A percentile compares a stretch with the other conserved stretches of the same genome.
Evolutionary conservation across 37 sponge, comb jelly and placozoan species (phyloP).

Genomic region (Haliclona indistincta): DNA sequence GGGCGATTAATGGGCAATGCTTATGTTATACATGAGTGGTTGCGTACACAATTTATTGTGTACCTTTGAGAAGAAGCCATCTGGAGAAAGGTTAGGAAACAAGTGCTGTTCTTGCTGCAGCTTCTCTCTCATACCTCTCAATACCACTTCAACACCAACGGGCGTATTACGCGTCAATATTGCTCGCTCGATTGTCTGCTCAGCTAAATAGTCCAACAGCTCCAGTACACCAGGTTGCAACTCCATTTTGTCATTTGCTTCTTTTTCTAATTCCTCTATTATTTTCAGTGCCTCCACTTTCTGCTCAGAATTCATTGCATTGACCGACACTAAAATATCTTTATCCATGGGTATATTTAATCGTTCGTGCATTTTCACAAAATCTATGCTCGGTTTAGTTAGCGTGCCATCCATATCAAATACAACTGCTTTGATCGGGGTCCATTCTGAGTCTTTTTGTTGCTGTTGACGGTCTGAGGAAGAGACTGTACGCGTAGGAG

Average conservation of each 20-base stretch:
- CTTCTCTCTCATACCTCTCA: conserved; percentile 15
- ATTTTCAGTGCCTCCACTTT: conserved; percentile 29
- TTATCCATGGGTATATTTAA: conserved; percentile 18
- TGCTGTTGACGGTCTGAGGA: too few species aligned
- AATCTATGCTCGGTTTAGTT: conserved; percentile 56
- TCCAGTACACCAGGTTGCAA: conserved; percentile 62
- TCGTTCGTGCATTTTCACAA: conserved; percentile 24
- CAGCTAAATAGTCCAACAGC: conserved; percentile 41
- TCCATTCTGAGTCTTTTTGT: too few species aligned
- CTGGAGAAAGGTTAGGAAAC: conserved; percentile 10
- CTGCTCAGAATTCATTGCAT: conserved; percentile 24
- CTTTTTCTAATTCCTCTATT: conserved; percentile 70
- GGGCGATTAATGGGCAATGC: too few species aligned
- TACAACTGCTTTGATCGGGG: conserved; percentile 52
- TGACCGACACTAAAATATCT: conserved; percentile 49
- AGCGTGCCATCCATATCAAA: conserved; percentile 88
- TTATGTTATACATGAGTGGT: too few species aligned
- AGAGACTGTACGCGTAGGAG: too few species aligned
- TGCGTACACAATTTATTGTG: conserved; percentile 2
- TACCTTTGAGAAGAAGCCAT: conserved; percentile 60
- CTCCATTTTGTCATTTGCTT: conserved; percentile 24
- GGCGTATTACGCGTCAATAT: conserved; percentile 58
- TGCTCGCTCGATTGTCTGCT: conserved; percentile 25
- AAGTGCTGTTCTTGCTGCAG: conserved; percentile 9
- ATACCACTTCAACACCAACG: conserved; percentile 28